Conservation (phyloP, 2,797 vertebrate species). For the Rhincodon typus region DNA sequence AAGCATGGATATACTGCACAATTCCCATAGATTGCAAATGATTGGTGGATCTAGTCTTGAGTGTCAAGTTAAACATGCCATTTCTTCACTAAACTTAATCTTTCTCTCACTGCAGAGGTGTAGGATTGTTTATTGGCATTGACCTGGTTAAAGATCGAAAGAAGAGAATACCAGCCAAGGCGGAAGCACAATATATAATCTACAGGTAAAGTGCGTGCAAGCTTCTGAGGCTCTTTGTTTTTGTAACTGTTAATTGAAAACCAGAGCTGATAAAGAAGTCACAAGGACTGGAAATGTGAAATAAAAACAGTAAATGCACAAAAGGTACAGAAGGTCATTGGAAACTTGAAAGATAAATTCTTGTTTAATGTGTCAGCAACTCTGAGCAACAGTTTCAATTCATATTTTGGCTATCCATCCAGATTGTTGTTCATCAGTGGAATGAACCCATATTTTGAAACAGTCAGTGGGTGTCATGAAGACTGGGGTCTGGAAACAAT, state of each 20-base stretch:
- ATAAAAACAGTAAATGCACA: not conserved
- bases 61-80: not conserved
- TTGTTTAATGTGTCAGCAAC: not conserved
- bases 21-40: not conserved
- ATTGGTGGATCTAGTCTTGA: not conserved
- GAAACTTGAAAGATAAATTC: not conserved
- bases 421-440: not conserved
- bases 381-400: not conserved
- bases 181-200: conserved; percentile 87
- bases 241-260: not conserved
- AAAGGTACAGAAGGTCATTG: not conserved
- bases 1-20: not conserved
- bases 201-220: conserved; percentile 66
- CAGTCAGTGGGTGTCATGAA: not conserved
- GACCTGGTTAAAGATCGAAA: conserved; percentile 80
- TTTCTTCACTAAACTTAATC: not conserved
- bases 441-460: not conserved
- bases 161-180: conserved; percentile 78
- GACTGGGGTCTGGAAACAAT: not conserved
- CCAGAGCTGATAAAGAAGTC: not conserved
- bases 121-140: conserved; percentile 83
- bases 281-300: not conserved
- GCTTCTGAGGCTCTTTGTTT: not conserved
- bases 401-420: not conserved
- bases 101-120: conserved; percentile 60